Evolutionary conservation across 2,797 vertebrate genomes (phyloP).

Genomic region (Helicolenus hilgendorfi): DNA sequence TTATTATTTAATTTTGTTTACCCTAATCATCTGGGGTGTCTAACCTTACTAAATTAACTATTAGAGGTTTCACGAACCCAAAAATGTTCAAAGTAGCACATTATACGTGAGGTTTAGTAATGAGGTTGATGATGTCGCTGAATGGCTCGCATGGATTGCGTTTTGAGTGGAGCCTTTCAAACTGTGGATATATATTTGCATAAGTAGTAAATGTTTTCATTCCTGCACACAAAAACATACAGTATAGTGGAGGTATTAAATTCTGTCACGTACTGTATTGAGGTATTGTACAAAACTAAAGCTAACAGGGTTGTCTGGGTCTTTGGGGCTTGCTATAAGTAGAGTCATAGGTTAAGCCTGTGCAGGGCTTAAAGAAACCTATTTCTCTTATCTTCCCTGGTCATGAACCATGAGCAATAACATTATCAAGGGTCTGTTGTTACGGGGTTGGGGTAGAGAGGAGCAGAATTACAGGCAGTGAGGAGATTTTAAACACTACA

Average conservation of each 20-base stretch:
- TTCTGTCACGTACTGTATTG: constrained; percentile 52
- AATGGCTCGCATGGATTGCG: neutral
- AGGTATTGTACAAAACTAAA: constrained; percentile 74
- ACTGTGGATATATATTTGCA: constrained; percentile 44
- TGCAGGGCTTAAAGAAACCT: constrained; percentile 88
- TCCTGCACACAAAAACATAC: constrained; percentile 27
- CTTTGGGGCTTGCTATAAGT: constrained; percentile 83
- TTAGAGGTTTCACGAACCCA: neutral
- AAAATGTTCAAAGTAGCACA: neutral
- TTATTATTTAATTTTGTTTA: no score
- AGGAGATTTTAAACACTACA: constrained; percentile 85
- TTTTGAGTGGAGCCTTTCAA: constrained; percentile 27
- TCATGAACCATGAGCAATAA: constrained; percentile 90
- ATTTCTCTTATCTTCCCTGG: constrained; percentile 91
- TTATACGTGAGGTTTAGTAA: neutral
- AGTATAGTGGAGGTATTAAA: constrained; percentile 59
- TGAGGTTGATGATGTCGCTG: neutral
- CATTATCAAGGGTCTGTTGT: constrained; percentile 90
- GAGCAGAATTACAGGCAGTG: constrained; percentile 86
- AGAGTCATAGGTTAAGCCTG: constrained; percentile 91
- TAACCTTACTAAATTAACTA: neutral
- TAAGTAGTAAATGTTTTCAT: constrained; percentile 37
- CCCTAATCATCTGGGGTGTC: no score
- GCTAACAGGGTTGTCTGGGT: constrained; percentile 75
- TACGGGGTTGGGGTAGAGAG: constrained; percentile 77